A percentile compares a stretch with the other conserved stretches of the same genome.
These are phyloP conservation scores for Zaprionus bogoriensis DNA, from an alignment of 2,888 invertebrate species.

Conservation along the genomic window DNA sequence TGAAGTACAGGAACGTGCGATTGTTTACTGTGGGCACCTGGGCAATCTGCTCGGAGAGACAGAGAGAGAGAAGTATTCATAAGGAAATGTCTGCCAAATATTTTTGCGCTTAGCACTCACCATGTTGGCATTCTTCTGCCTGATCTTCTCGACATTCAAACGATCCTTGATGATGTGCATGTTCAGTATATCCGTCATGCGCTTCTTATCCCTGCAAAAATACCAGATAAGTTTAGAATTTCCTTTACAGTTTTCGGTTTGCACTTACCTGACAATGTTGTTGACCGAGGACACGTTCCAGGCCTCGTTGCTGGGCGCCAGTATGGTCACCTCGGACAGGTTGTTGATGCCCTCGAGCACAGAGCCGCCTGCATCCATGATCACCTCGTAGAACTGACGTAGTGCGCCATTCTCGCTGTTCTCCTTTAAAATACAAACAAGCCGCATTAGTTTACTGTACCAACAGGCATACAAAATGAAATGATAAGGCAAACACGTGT, in stretches of 20 bases:
- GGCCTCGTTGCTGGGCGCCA: conserved; percentile 95
- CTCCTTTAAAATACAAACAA: conserved; percentile 83
- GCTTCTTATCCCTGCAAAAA: conserved; percentile 85
- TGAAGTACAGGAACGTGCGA: conserved; percentile 92
- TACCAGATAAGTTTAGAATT: neutral
- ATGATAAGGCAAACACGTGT: neutral
- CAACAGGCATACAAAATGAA: neutral
- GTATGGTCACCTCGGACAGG: conserved; percentile 90
- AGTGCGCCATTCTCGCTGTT: conserved; percentile 88
- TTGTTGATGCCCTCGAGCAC: conserved; percentile 88
- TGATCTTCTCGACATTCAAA: conserved; percentile 89
- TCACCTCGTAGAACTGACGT: conserved; percentile 91
- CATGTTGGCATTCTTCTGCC: conserved; percentile 88
- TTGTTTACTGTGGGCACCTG: conserved; percentile 90
- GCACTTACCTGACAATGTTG: conserved; percentile 85
- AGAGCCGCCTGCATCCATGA: conserved; percentile 89
- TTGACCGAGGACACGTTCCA: conserved; percentile 90
- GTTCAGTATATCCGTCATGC: conserved; percentile 89
- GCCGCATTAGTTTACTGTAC: neutral
- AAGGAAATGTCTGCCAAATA: rapidly evolving
- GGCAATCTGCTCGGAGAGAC: conserved; percentile 85
- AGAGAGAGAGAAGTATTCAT: neutral
- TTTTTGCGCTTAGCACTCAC: conserved; percentile 81
- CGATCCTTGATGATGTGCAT: conserved; percentile 91
- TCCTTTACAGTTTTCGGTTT: neutral